A percentile compares a stretch with the other conserved stretches of the same genome.
Conservation (phyloP, 2,113 vertebrate species). For the Ptilorrhoa leucosticta region DNA sequence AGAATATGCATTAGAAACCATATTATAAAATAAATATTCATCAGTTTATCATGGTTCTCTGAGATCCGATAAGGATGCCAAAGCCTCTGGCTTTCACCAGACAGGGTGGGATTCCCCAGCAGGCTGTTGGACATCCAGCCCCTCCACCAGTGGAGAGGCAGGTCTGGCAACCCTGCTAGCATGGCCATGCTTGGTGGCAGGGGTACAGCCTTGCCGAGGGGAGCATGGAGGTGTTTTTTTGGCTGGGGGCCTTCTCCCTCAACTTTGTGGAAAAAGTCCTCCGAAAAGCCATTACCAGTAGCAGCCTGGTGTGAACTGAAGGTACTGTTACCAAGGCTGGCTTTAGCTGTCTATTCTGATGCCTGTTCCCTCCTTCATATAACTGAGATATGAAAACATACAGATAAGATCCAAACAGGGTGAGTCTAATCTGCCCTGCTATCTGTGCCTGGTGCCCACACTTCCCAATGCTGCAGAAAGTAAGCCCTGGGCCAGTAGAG, state of each 20-base stretch:
- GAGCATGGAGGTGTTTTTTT: neutral
- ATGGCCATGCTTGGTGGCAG: fast-evolving
- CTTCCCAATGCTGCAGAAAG: neutral
- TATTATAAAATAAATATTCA: neutral
- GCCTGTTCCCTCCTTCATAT: neutral
- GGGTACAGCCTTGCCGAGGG: neutral
- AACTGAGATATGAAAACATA: neutral
- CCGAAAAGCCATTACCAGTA: neutral
- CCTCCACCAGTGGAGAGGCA: neutral
- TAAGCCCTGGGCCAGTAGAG: neutral
- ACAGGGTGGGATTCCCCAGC: neutral
- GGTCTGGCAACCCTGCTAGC: neutral
- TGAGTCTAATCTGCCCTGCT: neutral
- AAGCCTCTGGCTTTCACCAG: neutral
- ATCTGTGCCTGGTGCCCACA: neutral
- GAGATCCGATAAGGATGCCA: neutral
- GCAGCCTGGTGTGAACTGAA: neutral
- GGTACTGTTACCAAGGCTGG: neutral
- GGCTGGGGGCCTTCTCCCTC: neutral
- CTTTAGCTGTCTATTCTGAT: neutral
- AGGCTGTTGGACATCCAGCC: neutral
- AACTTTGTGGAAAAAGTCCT: neutral
- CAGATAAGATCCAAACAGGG: neutral
- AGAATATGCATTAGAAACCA: neutral
- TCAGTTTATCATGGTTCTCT: neutral